Conservation (phyloP, 2,113 vertebrate genomes). For the Psilopsiagon aymara region DNA sequence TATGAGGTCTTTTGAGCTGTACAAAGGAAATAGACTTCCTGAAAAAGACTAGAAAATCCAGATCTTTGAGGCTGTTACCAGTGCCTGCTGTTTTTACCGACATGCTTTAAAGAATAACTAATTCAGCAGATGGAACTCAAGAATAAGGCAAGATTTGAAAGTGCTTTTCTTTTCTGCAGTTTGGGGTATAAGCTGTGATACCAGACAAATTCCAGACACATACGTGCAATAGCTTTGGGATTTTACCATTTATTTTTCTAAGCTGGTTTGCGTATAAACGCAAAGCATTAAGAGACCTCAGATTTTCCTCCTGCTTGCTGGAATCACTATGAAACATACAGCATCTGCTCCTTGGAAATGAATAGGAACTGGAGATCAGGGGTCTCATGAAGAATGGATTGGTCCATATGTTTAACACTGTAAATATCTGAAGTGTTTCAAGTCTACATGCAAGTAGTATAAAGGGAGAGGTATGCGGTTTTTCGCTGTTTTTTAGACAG, state of each 20-base stretch:
- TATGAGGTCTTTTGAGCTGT: background rate
- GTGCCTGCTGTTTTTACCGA: background rate
- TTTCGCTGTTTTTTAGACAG: background rate
- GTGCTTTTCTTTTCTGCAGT: background rate
- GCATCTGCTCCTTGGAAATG: background rate
- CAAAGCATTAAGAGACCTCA: background rate
- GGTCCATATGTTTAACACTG: background rate
- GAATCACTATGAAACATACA: background rate
- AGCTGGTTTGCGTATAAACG: background rate
- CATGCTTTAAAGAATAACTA: background rate
- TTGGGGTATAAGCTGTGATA: background rate
- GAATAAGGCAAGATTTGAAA: background rate
- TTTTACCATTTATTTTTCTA: background rate
- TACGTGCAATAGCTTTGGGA: background rate
- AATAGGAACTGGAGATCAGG: background rate
- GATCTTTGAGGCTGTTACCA: background rate
- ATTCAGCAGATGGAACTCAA: background rate
- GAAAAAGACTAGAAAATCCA: background rate
- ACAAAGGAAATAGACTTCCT: conserved; percentile 22
- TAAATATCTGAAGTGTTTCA: background rate
- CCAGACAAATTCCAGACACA: background rate
- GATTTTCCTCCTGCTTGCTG: background rate
- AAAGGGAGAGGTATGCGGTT: background rate
- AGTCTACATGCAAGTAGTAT: background rate
- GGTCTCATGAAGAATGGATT: background rate